Evolutionary conservation across 1,140 invertebrate genomes (phyloP).

Genomic region (Coboldia fuscipes): DNA sequence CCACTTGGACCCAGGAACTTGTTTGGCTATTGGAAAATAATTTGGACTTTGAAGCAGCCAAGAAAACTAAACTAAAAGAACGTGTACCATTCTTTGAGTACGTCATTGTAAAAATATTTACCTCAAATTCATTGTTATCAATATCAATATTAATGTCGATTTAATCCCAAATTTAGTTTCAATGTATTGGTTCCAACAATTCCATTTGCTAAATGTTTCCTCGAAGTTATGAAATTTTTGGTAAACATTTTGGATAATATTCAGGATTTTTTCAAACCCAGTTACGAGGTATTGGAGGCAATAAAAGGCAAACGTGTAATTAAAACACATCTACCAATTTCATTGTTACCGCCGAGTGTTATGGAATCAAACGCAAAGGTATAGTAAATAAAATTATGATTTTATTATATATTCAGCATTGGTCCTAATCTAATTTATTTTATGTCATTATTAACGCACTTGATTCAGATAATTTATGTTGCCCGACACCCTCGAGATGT

Average conservation of each 20-base stretch:
- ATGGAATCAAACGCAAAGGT: constrained; percentile 37
- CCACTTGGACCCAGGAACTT: constrained; percentile 65
- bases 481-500: constrained; percentile 71
- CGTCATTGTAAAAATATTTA: too few species aligned
- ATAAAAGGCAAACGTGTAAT: constrained; percentile 32
- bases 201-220: too few species aligned
- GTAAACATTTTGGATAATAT: too few species aligned
- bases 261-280: constrained; percentile 24
- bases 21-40: constrained; percentile 54
- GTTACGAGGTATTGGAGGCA: constrained; percentile 21
- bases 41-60: constrained; percentile 40
- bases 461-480: constrained; percentile 45
- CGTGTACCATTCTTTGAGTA: constrained; percentile 59
- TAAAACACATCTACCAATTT: constrained; percentile 47
- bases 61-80: constrained; percentile 27
- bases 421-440: too few species aligned
- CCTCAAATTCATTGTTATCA: too few species aligned
- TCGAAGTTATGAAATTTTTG: too few species aligned
- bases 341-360: constrained; percentile 41
- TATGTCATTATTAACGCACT: too few species aligned
- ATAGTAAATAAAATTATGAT: too few species aligned
- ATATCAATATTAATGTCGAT: too few species aligned
- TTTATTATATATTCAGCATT: too few species aligned
- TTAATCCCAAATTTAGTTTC: too few species aligned
- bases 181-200: too few species aligned